Evolutionary conservation across 2,888 invertebrate species (phyloP), one percentile per base, ranked within the genome.

Genomic region (Diarsia rubi): DNA sequence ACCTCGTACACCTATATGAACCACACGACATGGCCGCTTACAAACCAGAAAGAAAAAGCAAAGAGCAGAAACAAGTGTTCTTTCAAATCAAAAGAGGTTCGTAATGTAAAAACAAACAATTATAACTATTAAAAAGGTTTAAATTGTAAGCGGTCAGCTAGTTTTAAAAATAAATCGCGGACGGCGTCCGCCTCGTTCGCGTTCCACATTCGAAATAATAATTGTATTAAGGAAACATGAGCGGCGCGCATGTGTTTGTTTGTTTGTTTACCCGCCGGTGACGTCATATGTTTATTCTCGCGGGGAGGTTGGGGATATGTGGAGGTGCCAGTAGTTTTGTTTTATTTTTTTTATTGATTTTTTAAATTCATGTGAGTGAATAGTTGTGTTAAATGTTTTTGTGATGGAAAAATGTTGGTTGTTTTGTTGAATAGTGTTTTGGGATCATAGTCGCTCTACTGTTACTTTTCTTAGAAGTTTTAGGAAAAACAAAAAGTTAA

Each of bases 281-380:
- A 96, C 97, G 97, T 97, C 96, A 97, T 95, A 94, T 97, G 97
- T 97, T 97, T 97, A 96, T 96, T 96, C 97, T 96, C 94, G 94
- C 93, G 94, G 90, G 95, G 92, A 89, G 83, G 73, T 57, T 80
- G 88, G 94, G 95, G 89, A 24, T 54, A 76, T 65, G 72, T 86
- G 90, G 89, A 85, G 12, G 78, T 71, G 74, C 37, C 42, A 68
- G 59, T 76, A 75, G 72, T 82, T 80, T 78, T 80, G 44, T 76
- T 78, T 81, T 85, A 64, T 75, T 76, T 80, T 80, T 75, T 79
- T 75, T 63, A 59, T 66, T 19, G 52, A 64, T 78, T 73, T 74
- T 80, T n/a, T 27, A 44, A 14, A 62, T 73, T 52, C 27, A 57
- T 14, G 5, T 42, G 31, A 49, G 52, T 57, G 60, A 59, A 49